These are phyloP conservation scores for Oreochromis niloticus DNA, from an alignment of 2,113 vertebrate genomes.

Conservation along the genomic window DNA sequence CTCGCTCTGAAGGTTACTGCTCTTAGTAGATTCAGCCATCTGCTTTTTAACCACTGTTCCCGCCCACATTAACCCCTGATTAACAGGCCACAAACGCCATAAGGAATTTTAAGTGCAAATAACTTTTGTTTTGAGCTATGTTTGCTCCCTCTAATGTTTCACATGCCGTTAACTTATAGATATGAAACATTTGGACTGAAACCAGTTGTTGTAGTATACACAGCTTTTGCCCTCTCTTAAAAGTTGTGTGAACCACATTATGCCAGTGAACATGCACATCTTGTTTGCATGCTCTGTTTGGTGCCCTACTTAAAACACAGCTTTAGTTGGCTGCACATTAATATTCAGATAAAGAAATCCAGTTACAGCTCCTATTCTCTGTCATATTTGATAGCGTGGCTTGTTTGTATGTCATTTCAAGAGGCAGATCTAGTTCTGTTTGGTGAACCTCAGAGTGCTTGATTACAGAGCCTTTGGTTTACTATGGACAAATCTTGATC, in stretches of 20 bases:
- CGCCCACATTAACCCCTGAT: not conserved
- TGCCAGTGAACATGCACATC: not conserved
- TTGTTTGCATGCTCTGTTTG: not conserved
- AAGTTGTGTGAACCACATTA: not conserved
- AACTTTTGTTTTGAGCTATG: not conserved
- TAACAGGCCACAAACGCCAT: not conserved
- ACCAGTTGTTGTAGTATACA: not conserved
- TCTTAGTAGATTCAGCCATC: not conserved
- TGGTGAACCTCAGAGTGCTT: not conserved
- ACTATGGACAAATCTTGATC: not conserved
- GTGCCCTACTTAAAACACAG: not conserved
- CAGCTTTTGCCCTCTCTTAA: not conserved
- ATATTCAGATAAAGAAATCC: not conserved
- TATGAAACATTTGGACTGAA: not conserved
- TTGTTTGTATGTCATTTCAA: not conserved
- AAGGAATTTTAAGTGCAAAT: not conserved
- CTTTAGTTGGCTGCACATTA: not conserved
- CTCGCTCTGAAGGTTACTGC: not conserved
- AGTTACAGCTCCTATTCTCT: not conserved
- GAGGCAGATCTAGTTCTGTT: not conserved
- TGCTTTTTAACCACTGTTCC: not conserved
- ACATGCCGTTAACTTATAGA: not conserved
- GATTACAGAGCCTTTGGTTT: not conserved
- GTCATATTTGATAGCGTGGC: not conserved
- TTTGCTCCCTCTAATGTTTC: not conserved